phyloP scores from a whole-genome alignment of 2,797 vertebrate species.

The Gephyroberyx darwinii region DNA sequence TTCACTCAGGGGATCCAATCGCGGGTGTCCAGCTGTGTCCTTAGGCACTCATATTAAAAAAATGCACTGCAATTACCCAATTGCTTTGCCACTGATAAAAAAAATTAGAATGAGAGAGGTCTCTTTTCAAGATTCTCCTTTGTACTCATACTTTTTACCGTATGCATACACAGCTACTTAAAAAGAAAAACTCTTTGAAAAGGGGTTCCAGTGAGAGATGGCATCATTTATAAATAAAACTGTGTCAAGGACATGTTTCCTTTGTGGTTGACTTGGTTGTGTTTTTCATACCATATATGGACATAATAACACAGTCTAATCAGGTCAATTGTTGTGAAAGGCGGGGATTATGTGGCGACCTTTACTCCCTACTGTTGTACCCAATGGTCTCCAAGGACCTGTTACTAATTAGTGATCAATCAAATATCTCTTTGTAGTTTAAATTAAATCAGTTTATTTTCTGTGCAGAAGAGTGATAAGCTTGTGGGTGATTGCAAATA shows the following conservation, averaged over 20 bases:
- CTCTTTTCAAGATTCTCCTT: slow-evolving; percentile 13
- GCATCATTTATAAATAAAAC: slow-evolving; percentile 60
- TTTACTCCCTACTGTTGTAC: background rate
- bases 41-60: slow-evolving; percentile 56
- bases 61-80: slow-evolving; percentile 63
- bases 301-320: slow-evolving; percentile 18
- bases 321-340: slow-evolving; percentile 46
- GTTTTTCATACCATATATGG: slow-evolving; percentile 32
- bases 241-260: slow-evolving; percentile 68
- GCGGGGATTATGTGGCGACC: slow-evolving; percentile 23
- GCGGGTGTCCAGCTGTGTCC: slow-evolving; percentile 71
- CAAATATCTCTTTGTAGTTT: slow-evolving; percentile 11
- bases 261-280: slow-evolving; percentile 36
- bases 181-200: slow-evolving; percentile 42
- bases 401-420: slow-evolving; percentile 42
- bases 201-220: slow-evolving; percentile 38
- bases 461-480: background rate
- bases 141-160: slow-evolving; percentile 22
- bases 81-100: slow-evolving; percentile 59
- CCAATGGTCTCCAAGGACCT: slow-evolving; percentile 14
- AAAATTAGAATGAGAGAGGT: slow-evolving; percentile 41
- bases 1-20: slow-evolving; percentile 54
- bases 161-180: slow-evolving; percentile 22
- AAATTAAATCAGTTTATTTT: slow-evolving; percentile 9
- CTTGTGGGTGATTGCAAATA: background rate